Evolutionary conservation across 1,140 invertebrate genomes (phyloP).

Genomic region (Fopius arisanus): DNA sequence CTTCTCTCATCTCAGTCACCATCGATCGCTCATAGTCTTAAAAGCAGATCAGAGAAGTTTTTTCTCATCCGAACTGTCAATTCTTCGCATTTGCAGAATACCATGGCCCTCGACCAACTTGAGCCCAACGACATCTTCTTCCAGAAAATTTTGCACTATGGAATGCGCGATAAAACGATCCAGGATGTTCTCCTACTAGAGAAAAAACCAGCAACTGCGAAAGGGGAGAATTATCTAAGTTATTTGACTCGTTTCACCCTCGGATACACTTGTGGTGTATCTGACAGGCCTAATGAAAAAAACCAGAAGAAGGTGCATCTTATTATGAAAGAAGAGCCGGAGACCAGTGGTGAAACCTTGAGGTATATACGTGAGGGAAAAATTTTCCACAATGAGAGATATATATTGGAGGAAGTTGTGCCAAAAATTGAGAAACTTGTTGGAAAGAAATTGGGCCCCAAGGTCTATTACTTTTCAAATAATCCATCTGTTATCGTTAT

Average conservation of each 20-base stretch:
- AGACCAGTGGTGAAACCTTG: background rate
- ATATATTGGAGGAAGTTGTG: constrained; percentile 22
- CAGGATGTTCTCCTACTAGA: background rate
- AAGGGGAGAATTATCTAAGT: background rate
- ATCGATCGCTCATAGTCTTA: too few species aligned
- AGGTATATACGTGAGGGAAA: background rate
- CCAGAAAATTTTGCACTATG: background rate
- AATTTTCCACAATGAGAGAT: constrained; percentile 27
- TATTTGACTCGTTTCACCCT: background rate
- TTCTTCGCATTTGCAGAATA: too few species aligned
- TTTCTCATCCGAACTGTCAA: too few species aligned
- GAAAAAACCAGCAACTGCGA: background rate
- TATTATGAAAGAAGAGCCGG: background rate
- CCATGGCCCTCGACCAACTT: too few species aligned
- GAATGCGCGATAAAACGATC: background rate
- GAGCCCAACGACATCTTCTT: background rate
- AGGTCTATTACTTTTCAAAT: constrained; percentile 28
- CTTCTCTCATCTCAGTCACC: too few species aligned
- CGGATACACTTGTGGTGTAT: background rate
- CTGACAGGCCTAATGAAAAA: background rate
- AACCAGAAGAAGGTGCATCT: background rate
- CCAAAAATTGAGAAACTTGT: constrained; percentile 25
- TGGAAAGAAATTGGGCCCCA: constrained; percentile 16
- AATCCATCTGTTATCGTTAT: constrained; percentile 53
- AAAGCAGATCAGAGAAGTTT: too few species aligned